These are phyloP conservation scores for Agrochola lychnidis DNA, from an alignment of 2,888 invertebrate species.

Conservation along the genomic window DNA sequence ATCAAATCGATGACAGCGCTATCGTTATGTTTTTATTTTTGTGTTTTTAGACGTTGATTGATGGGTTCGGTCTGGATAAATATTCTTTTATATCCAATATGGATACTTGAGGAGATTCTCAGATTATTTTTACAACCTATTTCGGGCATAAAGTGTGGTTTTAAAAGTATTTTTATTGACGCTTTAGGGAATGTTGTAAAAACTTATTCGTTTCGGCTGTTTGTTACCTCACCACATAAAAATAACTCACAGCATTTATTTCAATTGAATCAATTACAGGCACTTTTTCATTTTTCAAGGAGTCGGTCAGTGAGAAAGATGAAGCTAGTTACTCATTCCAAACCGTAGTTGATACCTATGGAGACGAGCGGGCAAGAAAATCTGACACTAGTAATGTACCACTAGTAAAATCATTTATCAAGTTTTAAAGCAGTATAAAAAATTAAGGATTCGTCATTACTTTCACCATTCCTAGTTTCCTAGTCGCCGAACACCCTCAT, in stretches of 20 bases:
- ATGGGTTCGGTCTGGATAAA: slow-evolving; percentile 52
- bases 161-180: slow-evolving; percentile 3
- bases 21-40: slow-evolving; percentile 61
- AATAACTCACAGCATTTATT: too few species aligned
- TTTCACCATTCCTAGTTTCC: too few species aligned
- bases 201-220: background rate
- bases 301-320: too few species aligned
- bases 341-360: too few species aligned
- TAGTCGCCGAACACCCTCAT: too few species aligned
- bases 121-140: slow-evolving; percentile 32
- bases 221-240: too few species aligned
- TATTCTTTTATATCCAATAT: slow-evolving; percentile 48
- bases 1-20: slow-evolving; percentile 60
- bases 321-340: too few species aligned
- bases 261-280: background rate
- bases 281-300: background rate
- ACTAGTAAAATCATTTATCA: background rate
- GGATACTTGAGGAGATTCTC: slow-evolving; percentile 34
- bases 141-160: background rate
- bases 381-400: background rate
- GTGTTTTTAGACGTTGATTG: slow-evolving; percentile 61
- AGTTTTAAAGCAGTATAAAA: background rate
- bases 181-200: background rate
- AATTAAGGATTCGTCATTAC: too few species aligned
- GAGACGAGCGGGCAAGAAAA: too few species aligned